phyloP scores from a whole-genome alignment of 2,888 invertebrate species.

The Zhuqinia jingwanae region DNA sequence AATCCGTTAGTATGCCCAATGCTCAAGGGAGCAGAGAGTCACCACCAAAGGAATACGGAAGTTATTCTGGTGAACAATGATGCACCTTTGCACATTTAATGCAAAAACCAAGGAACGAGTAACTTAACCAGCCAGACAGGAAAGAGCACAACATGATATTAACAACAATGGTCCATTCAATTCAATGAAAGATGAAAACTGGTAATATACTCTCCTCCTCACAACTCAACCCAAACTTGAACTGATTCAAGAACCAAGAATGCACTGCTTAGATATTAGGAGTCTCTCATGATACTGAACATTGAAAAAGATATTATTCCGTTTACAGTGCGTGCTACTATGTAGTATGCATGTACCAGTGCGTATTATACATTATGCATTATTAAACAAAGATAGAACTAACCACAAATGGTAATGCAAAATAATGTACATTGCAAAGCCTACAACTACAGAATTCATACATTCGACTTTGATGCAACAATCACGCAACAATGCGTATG shows the following conservation, averaged over 20 bases:
- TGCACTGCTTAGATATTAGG: slow-evolving; percentile 44
- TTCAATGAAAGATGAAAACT: neutral
- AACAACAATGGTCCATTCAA: slow-evolving; percentile 21
- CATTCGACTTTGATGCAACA: neutral
- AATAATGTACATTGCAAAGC: neutral
- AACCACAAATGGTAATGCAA: no score
- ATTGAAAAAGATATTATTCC: no score
- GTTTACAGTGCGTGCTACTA: no score
- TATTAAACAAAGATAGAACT: no score
- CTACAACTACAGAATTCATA: no score
- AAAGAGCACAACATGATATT: neutral
- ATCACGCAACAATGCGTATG: slow-evolving; percentile 10
- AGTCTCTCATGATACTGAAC: neutral
- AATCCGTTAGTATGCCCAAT: no score
- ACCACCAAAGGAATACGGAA: slow-evolving; percentile 27
- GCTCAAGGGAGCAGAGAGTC: no score
- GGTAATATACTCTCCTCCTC: neutral
- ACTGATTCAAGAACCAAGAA: slow-evolving; percentile 47
- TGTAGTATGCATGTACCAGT: no score
- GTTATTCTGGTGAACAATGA: neutral
- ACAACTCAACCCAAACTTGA: slow-evolving; percentile 46
- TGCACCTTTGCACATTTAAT: slow-evolving; percentile 12
- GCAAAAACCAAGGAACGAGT: neutral
- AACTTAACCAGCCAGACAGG: neutral
- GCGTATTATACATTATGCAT: no score